These are phyloP conservation scores for Cristatella mucedo DNA, from an alignment of 2,888 invertebrate species.

Conservation along the genomic window DNA sequence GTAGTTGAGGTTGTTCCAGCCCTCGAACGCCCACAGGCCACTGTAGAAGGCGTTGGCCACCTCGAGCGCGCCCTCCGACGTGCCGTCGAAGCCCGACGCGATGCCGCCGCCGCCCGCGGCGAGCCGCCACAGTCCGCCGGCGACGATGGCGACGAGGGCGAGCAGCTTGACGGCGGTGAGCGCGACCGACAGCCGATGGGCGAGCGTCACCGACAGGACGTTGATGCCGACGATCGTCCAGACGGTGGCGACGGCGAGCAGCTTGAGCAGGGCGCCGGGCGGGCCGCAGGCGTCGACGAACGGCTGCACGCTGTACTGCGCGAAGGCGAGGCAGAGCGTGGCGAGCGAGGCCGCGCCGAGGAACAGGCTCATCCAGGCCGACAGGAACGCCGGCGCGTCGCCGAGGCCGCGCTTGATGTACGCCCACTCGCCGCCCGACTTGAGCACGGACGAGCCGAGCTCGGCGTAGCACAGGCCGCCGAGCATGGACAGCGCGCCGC, in stretches of 20 bases:
- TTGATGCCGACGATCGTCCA: slow-evolving; percentile 67
- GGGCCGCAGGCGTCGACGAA: slow-evolving; percentile 12
- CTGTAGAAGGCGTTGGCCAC: slow-evolving; percentile 63
- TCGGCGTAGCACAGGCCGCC: slow-evolving; percentile 44
- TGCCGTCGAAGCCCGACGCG: slow-evolving; percentile 15
- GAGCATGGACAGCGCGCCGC: slow-evolving; percentile 73
- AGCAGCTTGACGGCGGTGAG: slow-evolving; percentile 80
- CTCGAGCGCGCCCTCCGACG: slow-evolving; percentile 39
- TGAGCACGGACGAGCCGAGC: neutral
- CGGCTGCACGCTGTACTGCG: slow-evolving; percentile 12
- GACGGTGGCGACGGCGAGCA: slow-evolving; percentile 48
- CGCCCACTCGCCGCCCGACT: slow-evolving; percentile 3
- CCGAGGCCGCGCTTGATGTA: neutral
- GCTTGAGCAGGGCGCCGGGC: slow-evolving; percentile 12
- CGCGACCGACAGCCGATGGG: slow-evolving; percentile 78
- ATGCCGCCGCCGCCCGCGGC: slow-evolving; percentile 60
- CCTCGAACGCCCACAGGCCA: slow-evolving; percentile 70
- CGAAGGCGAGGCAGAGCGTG: slow-evolving; percentile 9
- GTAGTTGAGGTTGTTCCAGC: slow-evolving; percentile 60
- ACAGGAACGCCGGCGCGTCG: slow-evolving; percentile 12
- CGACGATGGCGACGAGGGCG: slow-evolving; percentile 70
- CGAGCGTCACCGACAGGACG: slow-evolving; percentile 81
- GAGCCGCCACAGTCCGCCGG: slow-evolving; percentile 70
- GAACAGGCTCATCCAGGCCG: slow-evolving; percentile 10
- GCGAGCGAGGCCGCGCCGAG: slow-evolving; percentile 18